Conservation (phyloP, 2,888 invertebrate genomes). For the Hydrotaea diabolus region DNA sequence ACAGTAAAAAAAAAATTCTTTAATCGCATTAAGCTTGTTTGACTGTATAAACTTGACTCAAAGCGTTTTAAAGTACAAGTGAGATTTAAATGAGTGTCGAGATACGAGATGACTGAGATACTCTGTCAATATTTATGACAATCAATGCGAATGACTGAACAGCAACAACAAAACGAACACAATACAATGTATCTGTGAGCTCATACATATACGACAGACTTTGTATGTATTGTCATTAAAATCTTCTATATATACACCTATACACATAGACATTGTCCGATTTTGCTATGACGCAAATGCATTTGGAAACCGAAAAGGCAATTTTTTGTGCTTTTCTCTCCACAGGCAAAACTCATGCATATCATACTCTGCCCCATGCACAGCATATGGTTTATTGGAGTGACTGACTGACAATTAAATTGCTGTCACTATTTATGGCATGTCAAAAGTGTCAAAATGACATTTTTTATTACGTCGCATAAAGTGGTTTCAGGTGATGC, state of each 20-base stretch:
- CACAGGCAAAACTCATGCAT: neutral
- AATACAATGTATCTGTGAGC: neutral
- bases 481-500: slow-evolving; percentile 67
- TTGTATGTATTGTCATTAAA: slow-evolving; percentile 46
- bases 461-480: slow-evolving; percentile 70
- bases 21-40: slow-evolving; percentile 68
- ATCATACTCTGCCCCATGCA: neutral
- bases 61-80: slow-evolving; percentile 55
- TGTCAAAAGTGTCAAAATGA: slow-evolving; percentile 71
- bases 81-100: slow-evolving; percentile 66
- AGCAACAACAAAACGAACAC: slow-evolving; percentile 35
- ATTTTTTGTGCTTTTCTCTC: slow-evolving; percentile 4
- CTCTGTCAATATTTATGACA: slow-evolving; percentile 69
- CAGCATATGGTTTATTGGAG: slow-evolving; percentile 30
- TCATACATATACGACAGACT: neutral
- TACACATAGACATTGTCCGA: slow-evolving; percentile 44
- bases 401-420: slow-evolving; percentile 70
- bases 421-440: slow-evolving; percentile 70
- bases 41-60: slow-evolving; percentile 61
- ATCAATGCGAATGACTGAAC: slow-evolving; percentile 64
- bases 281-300: slow-evolving; percentile 62
- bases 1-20: slow-evolving; percentile 41
- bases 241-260: neutral
- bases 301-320: slow-evolving; percentile 29
- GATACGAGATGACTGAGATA: slow-evolving; percentile 63